Evolutionary conservation across 2,888 invertebrate species (phyloP), one percentile per base, ranked within the genome.

Genomic region (Patella caerulea): DNA sequence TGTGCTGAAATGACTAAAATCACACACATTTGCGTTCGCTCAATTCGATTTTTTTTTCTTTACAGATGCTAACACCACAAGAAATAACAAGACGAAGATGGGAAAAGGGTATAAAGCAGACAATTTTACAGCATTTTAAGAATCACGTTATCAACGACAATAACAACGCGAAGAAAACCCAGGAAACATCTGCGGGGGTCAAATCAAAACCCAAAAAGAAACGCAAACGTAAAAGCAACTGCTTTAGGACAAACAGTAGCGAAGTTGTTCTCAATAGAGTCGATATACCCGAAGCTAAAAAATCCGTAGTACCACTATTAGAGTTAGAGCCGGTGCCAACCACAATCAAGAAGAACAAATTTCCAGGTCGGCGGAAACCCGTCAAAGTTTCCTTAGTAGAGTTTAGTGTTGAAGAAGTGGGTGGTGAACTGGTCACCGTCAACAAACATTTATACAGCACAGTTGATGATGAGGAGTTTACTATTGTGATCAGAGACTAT

Each of bases 61-160:
- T 69, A 12, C 65, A 74, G 74, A 74, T 74, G 74, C 45, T 74
- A 52, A 65, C 59, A 45, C 65, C 15, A 52, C 34, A 19, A 69
- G 69, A 45, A 45, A 69, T 52, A 12, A 29, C 24, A 65, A 59
- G 69, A n/a, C 69, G 59, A 15, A 19, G 74, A 19, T 29, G 19
- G 5, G 17, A 12, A 12, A 24, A 34, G 52, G 19, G 52, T 12
- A 14, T 59, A 52, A 45, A 12, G 65, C 59, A 45, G 52, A 34
- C 34, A 19, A n/a, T 52, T 11, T 7, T 65, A 45, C 69, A 65
- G 12, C 29, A 17, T 2, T 24, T 17, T 24, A 34, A 24, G 17
- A 15, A 34, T 19, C 45, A 29, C 29, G 9, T 17, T 9, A 45
- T 45, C n/a, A 15, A 69, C 65, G 59, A 59, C 34, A 65, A 74